phyloP scores from a whole-genome alignment of 2,888 invertebrate species.

The Allolobophora icterica region DNA sequence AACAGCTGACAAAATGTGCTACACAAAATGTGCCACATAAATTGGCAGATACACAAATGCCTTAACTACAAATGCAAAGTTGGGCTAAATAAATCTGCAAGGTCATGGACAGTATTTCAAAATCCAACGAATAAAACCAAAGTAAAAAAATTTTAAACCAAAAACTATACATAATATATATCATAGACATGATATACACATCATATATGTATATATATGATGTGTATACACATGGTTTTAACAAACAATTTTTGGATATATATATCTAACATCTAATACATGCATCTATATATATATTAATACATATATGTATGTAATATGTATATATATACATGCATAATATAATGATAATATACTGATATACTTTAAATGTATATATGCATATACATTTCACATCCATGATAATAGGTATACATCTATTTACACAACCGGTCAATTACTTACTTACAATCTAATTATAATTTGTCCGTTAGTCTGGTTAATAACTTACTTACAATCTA shows the following conservation, averaged over 20 bases:
- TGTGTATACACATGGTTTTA: too few relatives aligned
- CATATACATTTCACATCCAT: not conserved
- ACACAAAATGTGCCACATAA: not conserved
- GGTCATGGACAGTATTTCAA: not conserved
- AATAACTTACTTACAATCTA: not conserved
- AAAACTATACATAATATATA: too few relatives aligned
- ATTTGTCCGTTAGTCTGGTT: not conserved
- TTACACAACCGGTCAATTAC: not conserved
- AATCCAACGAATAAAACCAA: not conserved
- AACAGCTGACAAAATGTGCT: not conserved
- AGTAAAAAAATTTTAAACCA: not conserved
- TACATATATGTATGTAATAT: not conserved
- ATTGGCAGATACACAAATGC: not conserved
- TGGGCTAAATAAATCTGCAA: too few relatives aligned
- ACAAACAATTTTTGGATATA: too few relatives aligned
- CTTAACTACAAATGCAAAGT: too few relatives aligned
- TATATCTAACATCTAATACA: too few relatives aligned
- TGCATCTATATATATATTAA: not conserved
- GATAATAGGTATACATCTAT: not conserved
- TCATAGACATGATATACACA: too few relatives aligned
- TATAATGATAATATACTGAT: not conserved
- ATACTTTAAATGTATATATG: not conserved
- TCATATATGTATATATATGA: too few relatives aligned
- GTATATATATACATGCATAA: not conserved
- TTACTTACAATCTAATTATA: conserved; percentile 8